A percentile compares a stretch with the other conserved stretches of the same genome.
phyloP scores from a whole-genome alignment of 2,113 vertebrate species.

The Paradisaea rubra region DNA sequence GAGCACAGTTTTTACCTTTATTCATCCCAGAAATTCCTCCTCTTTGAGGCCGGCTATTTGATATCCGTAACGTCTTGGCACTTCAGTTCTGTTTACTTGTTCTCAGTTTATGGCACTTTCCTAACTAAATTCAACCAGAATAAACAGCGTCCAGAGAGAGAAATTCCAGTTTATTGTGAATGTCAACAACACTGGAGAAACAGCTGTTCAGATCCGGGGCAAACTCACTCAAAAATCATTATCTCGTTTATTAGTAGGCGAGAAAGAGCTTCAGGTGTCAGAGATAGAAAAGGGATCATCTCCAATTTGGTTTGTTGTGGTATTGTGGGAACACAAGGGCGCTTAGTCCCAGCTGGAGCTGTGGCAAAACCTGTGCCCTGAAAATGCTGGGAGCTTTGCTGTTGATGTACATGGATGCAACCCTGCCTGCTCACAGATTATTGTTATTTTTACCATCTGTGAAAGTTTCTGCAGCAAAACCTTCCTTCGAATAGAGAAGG shows the following conservation, averaged over 20 bases:
- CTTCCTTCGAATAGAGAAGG: background rate
- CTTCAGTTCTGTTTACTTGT: background rate
- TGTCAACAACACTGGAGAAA: background rate
- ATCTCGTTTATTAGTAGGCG: background rate
- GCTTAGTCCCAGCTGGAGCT: background rate
- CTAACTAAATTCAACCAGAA: background rate
- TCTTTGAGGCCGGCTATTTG: fast-evolving
- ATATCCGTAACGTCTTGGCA: background rate
- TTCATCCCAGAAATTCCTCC: background rate
- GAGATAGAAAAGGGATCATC: background rate
- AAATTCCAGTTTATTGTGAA: background rate
- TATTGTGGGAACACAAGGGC: background rate
- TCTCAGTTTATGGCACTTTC: background rate
- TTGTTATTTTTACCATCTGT: background rate
- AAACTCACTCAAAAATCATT: background rate
- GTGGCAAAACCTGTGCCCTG: background rate
- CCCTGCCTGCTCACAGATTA: background rate
- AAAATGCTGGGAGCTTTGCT: background rate
- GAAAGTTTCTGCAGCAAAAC: background rate
- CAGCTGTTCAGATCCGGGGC: background rate
- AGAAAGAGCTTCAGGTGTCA: background rate
- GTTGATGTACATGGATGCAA: background rate
- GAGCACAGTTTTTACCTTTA: background rate
- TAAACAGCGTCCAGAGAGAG: background rate
- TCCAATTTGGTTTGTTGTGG: background rate